Conservation (phyloP, 2,113 vertebrate genomes). For the Miniopterus natalensis region DNA sequence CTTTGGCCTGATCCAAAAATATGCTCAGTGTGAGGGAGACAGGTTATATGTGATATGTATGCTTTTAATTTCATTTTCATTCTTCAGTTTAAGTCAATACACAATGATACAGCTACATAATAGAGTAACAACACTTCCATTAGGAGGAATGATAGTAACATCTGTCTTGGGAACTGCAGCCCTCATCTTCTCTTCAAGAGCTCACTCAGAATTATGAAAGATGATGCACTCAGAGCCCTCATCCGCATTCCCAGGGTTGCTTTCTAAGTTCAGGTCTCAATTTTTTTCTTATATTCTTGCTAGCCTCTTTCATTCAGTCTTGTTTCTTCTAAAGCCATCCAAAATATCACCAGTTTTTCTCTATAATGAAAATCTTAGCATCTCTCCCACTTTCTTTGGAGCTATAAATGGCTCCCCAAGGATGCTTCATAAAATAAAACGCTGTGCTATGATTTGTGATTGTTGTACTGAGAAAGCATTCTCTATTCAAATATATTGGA, state of each 20-base stretch:
- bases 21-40: background rate
- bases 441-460: background rate
- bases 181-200: background rate
- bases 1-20: background rate
- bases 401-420: background rate
- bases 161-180: background rate
- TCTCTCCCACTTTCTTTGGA: conserved; percentile 16
- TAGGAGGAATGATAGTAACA: background rate
- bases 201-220: background rate
- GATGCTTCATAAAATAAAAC: background rate
- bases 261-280: background rate
- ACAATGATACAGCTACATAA: background rate
- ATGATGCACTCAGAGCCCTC: background rate
- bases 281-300: background rate
- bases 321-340: conserved; percentile 6
- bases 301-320: conserved; percentile 1
- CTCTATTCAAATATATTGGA: conserved; percentile 5
- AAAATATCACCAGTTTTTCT: conserved; percentile 5
- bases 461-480: conserved; percentile 24
- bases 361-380: background rate
- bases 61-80: conserved; percentile 22
- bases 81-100: background rate
- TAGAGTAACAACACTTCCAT: background rate
- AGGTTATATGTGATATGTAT: background rate
- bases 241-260: background rate